Percentiles rank a stretch among this genome's conserved stretches.
Conservation (phyloP, 2,113 vertebrate genomes). For the Hippoglossus stenolepis region DNA sequence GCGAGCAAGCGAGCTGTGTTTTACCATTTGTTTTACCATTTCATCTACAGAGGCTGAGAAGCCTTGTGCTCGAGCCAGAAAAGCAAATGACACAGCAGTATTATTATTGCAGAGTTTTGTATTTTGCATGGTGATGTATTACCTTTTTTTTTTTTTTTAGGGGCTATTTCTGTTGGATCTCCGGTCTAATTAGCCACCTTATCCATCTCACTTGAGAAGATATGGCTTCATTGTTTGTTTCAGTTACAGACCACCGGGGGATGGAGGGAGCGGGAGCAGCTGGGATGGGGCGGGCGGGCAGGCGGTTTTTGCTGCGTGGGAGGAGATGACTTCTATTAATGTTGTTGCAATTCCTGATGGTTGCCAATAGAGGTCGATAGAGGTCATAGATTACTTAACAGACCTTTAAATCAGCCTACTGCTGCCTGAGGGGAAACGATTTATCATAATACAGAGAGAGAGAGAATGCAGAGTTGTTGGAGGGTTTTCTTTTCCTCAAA, state of each 20-base stretch:
- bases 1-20: background rate
- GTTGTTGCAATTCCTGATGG: conserved; percentile 49
- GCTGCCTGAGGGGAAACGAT: conserved; percentile 42
- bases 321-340: conserved; percentile 58
- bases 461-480: background rate
- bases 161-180: conserved; percentile 60
- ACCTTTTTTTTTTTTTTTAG: conserved; percentile 43
- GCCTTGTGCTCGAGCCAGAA: conserved; percentile 33
- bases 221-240: conserved; percentile 62
- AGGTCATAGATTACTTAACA: conserved; percentile 66
- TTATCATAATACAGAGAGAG: conserved; percentile 43
- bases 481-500: background rate
- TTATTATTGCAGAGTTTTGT: conserved; percentile 58
- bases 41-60: conserved; percentile 34
- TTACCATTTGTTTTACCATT: conserved; percentile 33
- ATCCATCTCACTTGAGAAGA: conserved; percentile 67
- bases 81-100: conserved; percentile 66
- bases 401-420: conserved; percentile 59
- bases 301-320: conserved; percentile 4
- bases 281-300: background rate
- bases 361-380: conserved; percentile 60
- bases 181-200: conserved; percentile 65
- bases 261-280: conserved; percentile 34
- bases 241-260: conserved; percentile 53
- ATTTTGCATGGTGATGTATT: conserved; percentile 69